Evolutionary conservation across 1,140 invertebrate species (phyloP).

Genomic region (Pseudoatta argentina): DNA sequence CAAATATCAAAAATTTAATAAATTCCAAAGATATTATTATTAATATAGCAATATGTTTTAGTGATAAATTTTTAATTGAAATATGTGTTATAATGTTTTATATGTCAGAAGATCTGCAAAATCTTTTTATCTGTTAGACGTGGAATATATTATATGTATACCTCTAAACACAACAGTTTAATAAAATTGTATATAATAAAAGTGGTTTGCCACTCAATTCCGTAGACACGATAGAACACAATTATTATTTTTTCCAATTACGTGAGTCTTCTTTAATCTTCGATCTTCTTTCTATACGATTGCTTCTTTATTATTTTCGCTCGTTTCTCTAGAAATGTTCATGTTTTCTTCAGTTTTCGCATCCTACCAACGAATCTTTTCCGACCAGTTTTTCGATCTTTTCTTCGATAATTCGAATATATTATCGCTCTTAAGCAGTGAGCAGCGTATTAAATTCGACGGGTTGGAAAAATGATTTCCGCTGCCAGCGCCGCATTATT

Average conservation of each 20-base stretch:
- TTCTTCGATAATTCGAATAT: neutral
- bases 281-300: slow-evolving; percentile 3
- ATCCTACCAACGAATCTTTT: neutral
- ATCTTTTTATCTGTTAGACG: no score
- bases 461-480: slow-evolving; percentile 60
- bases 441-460: slow-evolving; percentile 44
- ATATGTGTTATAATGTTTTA: no score
- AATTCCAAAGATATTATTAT: no score
- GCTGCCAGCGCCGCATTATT: slow-evolving; percentile 37
- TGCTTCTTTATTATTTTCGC: slow-evolving; percentile 25
- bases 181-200: no score
- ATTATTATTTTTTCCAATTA: slow-evolving; percentile 76
- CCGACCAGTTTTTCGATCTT: neutral
- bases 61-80: no score
- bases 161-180: no score
- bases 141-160: no score
- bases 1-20: no score
- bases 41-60: no score
- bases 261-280: slow-evolving; percentile 11
- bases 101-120: no score
- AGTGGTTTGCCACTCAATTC: slow-evolving; percentile 67
- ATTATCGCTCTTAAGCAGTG: slow-evolving; percentile 24
- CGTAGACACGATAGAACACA: slow-evolving; percentile 73
- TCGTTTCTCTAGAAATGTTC: slow-evolving; percentile 2
- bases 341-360: slow-evolving; percentile 14